These are phyloP conservation scores for Centropristis striata DNA, from an alignment of 2,113 vertebrate genomes.

Conservation along the genomic window DNA sequence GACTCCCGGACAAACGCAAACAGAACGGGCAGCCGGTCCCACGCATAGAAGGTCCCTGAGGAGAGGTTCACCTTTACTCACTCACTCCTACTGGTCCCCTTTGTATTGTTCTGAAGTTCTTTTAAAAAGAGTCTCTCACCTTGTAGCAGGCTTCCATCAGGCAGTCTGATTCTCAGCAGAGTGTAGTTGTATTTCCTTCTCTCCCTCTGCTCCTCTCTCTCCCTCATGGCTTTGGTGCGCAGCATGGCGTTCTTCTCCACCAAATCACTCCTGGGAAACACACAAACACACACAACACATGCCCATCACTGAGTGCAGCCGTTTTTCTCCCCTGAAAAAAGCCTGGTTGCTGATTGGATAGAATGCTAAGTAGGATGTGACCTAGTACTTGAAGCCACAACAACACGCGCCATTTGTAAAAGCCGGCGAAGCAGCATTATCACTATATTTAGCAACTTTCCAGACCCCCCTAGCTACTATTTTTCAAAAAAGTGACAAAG, in stretches of 20 bases:
- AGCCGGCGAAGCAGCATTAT: too few species aligned
- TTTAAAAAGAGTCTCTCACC: slow-evolving; percentile 76
- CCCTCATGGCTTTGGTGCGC: slow-evolving; percentile 95
- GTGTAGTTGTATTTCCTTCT: slow-evolving; percentile 93
- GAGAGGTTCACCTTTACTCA: not conserved
- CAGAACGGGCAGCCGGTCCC: slow-evolving; percentile 87
- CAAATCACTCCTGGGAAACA: slow-evolving; percentile 85
- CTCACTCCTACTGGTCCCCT: not conserved
- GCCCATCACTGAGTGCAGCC: not conserved
- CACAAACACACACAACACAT: not conserved
- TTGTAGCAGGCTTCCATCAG: slow-evolving; percentile 92
- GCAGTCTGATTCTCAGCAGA: slow-evolving; percentile 90
- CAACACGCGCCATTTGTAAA: too few species aligned
- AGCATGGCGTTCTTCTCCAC: slow-evolving; percentile 91
- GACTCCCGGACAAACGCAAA: slow-evolving; percentile 90
- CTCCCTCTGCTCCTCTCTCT: slow-evolving; percentile 93
- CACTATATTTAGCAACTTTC: too few species aligned
- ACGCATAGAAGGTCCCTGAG: slow-evolving; percentile 93
- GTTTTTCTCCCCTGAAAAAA: too few species aligned
- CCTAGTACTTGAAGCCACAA: too few species aligned
- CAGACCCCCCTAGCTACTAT: too few species aligned
- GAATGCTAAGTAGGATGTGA: too few species aligned
- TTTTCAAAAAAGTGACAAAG: too few species aligned
- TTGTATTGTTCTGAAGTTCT: not conserved
- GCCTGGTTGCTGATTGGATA: too few species aligned